phyloP scores from a whole-genome alignment of 2,888 invertebrate genomes.

The Deilephila elpenor region DNA sequence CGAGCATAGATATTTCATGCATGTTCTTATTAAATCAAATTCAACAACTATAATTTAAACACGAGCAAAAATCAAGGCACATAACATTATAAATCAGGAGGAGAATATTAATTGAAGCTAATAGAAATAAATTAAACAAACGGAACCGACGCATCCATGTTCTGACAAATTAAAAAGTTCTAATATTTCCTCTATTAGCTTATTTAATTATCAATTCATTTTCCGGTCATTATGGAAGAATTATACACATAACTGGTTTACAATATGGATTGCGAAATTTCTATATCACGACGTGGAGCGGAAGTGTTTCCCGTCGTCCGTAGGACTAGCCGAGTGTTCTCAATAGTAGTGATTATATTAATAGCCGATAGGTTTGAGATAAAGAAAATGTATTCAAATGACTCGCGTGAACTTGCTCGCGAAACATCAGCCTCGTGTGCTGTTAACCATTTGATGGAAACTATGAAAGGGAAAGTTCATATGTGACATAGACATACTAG shows the following conservation, averaged over 20 bases:
- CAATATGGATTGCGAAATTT: slow-evolving; percentile 15
- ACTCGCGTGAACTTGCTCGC: neutral
- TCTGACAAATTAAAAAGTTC: neutral
- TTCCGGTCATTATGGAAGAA: slow-evolving; percentile 36
- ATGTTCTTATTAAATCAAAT: neutral
- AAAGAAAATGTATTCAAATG: slow-evolving; percentile 2
- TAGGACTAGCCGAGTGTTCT: slow-evolving; percentile 6
- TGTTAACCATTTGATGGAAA: neutral
- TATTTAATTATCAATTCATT: slow-evolving; percentile 39
- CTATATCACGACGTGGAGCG: slow-evolving; percentile 11
- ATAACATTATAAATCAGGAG: neutral
- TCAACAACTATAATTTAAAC: slow-evolving; percentile 5
- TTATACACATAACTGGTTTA: slow-evolving; percentile 16
- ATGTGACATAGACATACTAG: too few relatives aligned
- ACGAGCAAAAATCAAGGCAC: neutral
- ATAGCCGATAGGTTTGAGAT: neutral
- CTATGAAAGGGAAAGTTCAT: neutral
- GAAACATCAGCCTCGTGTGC: neutral
- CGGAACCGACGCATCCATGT: neutral
- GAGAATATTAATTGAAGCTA: neutral
- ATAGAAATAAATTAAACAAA: neutral
- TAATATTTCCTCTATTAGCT: neutral
- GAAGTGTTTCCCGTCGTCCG: slow-evolving; percentile 9
- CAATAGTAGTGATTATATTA: slow-evolving; percentile 13
- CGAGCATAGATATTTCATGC: neutral